Percentiles rank a stretch among this genome's conserved stretches.
Evolutionary conservation across 2,888 invertebrate genomes (phyloP).

Genomic region (Folsomia manolachei): DNA sequence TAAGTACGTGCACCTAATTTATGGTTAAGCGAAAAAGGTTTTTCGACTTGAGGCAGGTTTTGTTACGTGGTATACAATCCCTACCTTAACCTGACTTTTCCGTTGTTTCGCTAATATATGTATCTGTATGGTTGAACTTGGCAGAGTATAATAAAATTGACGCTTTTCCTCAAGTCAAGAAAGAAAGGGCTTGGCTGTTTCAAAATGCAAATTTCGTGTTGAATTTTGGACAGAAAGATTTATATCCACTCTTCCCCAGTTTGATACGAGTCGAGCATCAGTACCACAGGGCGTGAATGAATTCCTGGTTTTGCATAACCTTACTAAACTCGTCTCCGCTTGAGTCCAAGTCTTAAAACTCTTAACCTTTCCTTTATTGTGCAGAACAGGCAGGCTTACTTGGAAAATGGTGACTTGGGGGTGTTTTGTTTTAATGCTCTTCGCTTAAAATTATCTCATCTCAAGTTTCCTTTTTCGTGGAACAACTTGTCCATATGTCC

Average conservation of each 20-base stretch:
- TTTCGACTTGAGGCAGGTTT: neutral
- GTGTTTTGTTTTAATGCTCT: neutral
- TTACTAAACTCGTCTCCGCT: constrained; percentile 20
- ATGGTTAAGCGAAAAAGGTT: neutral
- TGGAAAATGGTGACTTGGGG: neutral
- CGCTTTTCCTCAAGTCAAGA: neutral
- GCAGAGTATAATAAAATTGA: neutral
- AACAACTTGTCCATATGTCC: too few species aligned
- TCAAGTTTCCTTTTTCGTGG: neutral
- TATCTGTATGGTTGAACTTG: neutral
- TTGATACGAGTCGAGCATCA: neutral
- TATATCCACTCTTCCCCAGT: neutral
- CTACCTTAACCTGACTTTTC: neutral
- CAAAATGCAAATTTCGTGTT: constrained; percentile 14
- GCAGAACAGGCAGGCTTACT: too few species aligned
- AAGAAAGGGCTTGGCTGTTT: constrained; percentile 7
- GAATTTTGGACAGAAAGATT: constrained; percentile 20
- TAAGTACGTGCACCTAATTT: neutral
- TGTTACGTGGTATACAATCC: too few species aligned
- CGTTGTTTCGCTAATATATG: neutral
- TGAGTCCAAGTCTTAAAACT: constrained; percentile 8
- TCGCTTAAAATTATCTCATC: neutral
- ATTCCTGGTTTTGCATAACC: constrained; percentile 13
- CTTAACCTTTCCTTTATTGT: neutral
- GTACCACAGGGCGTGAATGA: constrained; percentile 14